Evolutionary conservation across 1,140 invertebrate species (phyloP).

Genomic region (Copidosoma floridanum): DNA sequence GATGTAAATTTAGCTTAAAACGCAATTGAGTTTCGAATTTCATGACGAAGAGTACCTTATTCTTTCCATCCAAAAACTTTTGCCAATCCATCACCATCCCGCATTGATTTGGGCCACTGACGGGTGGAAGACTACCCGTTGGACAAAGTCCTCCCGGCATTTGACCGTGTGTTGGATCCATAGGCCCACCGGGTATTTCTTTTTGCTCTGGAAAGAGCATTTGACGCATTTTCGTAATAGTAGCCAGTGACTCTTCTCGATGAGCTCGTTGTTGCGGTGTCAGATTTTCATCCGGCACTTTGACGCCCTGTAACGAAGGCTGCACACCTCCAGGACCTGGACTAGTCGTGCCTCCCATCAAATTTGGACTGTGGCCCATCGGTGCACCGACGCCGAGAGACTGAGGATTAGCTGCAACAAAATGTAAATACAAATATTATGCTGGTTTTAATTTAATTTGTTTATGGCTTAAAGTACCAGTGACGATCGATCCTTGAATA

Average conservation of each 20-base stretch:
- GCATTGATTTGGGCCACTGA: constrained; percentile 54
- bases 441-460: too few relatives aligned
- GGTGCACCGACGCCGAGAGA: constrained; percentile 44
- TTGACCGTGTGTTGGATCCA: constrained; percentile 51
- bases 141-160: constrained; percentile 43
- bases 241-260: constrained; percentile 87
- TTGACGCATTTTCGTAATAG: constrained; percentile 88
- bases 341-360: constrained; percentile 54
- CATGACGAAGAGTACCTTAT: constrained; percentile 50
- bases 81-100: constrained; percentile 77
- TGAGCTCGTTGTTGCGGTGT: constrained; percentile 94
- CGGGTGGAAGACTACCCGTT: constrained; percentile 45
- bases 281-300: constrained; percentile 93
- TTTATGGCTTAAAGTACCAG: too few relatives aligned
- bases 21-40: too few relatives aligned
- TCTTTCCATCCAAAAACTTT: constrained; percentile 76
- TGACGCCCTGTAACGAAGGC: constrained; percentile 72
- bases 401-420: constrained; percentile 47
- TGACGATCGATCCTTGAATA: too few relatives aligned
- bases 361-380: constrained; percentile 54
- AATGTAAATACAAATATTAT: too few relatives aligned
- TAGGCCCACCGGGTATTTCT: constrained; percentile 40
- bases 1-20: too few relatives aligned
- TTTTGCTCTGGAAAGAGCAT: constrained; percentile 83
- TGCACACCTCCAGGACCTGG: constrained; percentile 59